These are phyloP conservation scores for Apogon hyalosoma DNA, from an alignment of 2,797 vertebrate genomes.

Conservation along the genomic window DNA sequence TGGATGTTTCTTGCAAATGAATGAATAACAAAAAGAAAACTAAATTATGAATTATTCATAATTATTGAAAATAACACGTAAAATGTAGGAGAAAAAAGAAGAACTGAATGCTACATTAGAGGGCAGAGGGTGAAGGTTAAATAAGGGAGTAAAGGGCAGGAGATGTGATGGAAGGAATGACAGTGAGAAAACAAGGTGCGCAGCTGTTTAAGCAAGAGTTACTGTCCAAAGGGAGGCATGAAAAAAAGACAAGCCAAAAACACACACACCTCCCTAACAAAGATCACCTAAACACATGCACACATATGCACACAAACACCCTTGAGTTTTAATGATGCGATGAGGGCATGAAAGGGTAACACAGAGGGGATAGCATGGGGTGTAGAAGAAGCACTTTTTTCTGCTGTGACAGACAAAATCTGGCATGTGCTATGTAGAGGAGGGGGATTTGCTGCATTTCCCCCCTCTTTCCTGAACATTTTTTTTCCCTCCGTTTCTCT, in stretches of 20 bases:
- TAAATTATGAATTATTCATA: no score
- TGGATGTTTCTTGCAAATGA: no score
- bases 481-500: neutral
- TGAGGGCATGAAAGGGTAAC: conserved; percentile 58
- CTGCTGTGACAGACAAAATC: conserved; percentile 72
- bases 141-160: neutral
- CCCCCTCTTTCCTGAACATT: conserved; percentile 11
- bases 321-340: conserved; percentile 65
- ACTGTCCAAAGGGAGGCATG: conserved; percentile 44
- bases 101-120: conserved; percentile 22
- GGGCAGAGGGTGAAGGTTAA: conserved; percentile 44
- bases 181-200: conserved; percentile 57
- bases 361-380: conserved; percentile 41
- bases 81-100: neutral
- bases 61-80: neutral
- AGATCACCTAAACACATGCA: conserved; percentile 18
- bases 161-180: conserved; percentile 37
- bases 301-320: conserved; percentile 35
- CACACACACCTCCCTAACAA: conserved; percentile 22
- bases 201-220: conserved; percentile 54
- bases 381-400: conserved; percentile 70
- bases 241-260: conserved; percentile 34
- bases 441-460: conserved; percentile 24
- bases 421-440: conserved; percentile 42
- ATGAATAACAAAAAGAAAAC: no score